These are phyloP conservation scores for Neelides sp. DNA, from an alignment of 1,140 invertebrate genomes.

Conservation along the genomic window DNA sequence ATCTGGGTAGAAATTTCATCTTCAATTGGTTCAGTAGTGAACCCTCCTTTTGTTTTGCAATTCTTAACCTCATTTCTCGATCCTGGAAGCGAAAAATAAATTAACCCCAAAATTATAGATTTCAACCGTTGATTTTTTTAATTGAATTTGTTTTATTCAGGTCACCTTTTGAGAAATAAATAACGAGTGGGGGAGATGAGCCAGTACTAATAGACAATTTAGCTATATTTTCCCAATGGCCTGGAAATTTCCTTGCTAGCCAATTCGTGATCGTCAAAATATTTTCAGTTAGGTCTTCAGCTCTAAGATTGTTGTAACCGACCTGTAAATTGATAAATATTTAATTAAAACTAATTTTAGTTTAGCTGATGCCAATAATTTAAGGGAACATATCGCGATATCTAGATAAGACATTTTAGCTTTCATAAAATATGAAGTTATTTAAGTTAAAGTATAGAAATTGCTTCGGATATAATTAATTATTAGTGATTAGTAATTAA, in stretches of 20 bases:
- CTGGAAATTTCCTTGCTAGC: slow-evolving; percentile 18
- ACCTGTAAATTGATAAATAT: slow-evolving; percentile 19
- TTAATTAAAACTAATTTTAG: too few species aligned
- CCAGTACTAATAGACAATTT: slow-evolving; percentile 18
- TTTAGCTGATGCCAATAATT: too few species aligned
- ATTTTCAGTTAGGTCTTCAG: slow-evolving; percentile 21
- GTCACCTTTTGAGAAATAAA: slow-evolving; percentile 22
- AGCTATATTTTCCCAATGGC: slow-evolving; percentile 23
- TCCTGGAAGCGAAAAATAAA: slow-evolving; percentile 7
- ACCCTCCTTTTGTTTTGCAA: not conserved
- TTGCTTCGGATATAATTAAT: too few species aligned
- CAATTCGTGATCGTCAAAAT: slow-evolving; percentile 13
- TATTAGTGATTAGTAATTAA: too few species aligned
- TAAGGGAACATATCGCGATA: too few species aligned
- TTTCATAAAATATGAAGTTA: too few species aligned
- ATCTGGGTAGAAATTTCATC: slow-evolving; percentile 22
- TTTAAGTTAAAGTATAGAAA: too few species aligned
- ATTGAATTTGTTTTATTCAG: not conserved
- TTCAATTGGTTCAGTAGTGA: slow-evolving; percentile 1
- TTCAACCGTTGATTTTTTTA: not conserved
- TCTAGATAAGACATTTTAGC: too few species aligned
- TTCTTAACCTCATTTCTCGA: slow-evolving; percentile 14
- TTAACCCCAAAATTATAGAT: not conserved
- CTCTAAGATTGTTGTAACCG: slow-evolving; percentile 18
- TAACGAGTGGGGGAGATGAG: slow-evolving; percentile 10